Evolutionary conservation across 2,888 invertebrate species (phyloP), one percentile per base, ranked within the genome.

Genomic region (Phragmatobia fuliginosa): DNA sequence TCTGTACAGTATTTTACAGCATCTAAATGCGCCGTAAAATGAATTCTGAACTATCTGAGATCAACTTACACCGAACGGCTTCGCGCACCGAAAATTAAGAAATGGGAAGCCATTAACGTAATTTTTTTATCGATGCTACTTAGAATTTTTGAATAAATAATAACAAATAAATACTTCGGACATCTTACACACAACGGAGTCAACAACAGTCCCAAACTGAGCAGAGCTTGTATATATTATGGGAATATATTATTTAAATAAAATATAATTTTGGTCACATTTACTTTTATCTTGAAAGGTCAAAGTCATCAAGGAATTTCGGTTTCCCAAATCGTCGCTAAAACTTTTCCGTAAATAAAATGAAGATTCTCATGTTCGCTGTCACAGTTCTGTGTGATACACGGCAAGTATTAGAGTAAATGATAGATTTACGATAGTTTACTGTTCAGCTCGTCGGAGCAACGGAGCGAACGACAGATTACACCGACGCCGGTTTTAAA

Each of bases 11-110:
- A 14, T 60, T 68, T 69, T 65, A 69, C 38, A 56, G 41, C 38
- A 56, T 58, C 41, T 31, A 56, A 69, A 69, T 66, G n/a, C 25
- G 25, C 60, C 61, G 56, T 69, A 69, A 69, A 65, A 66, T 61
- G 18, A 61, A 65, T 38, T 41, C 32, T 36, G 45, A 41, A 41
- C 31, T 62, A 11, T 25, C n/a, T 33, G 0, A 32, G 45, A 28
- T 25, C 45, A 25, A 14, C 18, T 63, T 32, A 58, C 62, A 68
- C 68, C 52, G 67, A 56, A 41, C 21, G 8, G 32, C 25, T 28
- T 62, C n/a, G 18, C 14, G 1, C 25, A 32, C 31, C 31, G 32
- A 52, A 11, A 25, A 4, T 25, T 52, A 14, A 11, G 14, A 25
- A 52, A 25, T 14, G 25, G 6, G 16, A 56, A 2, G 6, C 4